phyloP scores from a whole-genome alignment of 2,113 vertebrate genomes.

The Hemicordylus capensis region DNA sequence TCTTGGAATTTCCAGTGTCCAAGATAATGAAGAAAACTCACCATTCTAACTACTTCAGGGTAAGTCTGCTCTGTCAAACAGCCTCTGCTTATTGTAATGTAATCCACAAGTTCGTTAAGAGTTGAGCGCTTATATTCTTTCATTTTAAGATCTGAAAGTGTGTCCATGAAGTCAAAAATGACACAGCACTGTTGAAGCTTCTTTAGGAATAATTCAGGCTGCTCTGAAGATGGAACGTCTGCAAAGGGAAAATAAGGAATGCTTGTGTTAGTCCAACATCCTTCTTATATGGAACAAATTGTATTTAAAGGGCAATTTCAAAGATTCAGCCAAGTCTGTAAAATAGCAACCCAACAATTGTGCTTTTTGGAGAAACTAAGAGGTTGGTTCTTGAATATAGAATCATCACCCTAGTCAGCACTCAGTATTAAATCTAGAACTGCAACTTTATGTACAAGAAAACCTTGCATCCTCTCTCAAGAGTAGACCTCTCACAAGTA shows the following conservation, averaged over 20 bases:
- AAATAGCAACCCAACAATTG: slow-evolving; percentile 68
- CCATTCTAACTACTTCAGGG: slow-evolving; percentile 99
- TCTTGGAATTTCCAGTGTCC: slow-evolving; percentile 64
- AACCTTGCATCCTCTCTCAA: no score
- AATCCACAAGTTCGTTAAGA: slow-evolving; percentile 99
- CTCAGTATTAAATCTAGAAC: slow-evolving; percentile 40
- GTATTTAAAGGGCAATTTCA: slow-evolving; percentile 71
- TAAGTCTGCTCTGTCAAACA: slow-evolving; percentile 99
- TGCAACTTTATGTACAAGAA: no score
- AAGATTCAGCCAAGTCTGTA: slow-evolving; percentile 67
- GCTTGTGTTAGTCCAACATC: slow-evolving; percentile 76
- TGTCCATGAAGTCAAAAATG: slow-evolving; percentile 99
- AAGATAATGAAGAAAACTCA: slow-evolving; percentile 81
- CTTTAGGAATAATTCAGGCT: slow-evolving; percentile 99
- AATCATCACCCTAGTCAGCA: slow-evolving; percentile 31
- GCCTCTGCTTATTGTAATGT: slow-evolving; percentile 98
- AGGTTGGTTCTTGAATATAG: slow-evolving; percentile 28
- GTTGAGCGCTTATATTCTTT: slow-evolving; percentile 99
- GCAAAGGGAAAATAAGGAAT: slow-evolving; percentile 74
- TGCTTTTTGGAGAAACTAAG: slow-evolving; percentile 33
- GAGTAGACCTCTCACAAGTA: no score
- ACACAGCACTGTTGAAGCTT: slow-evolving; percentile 99
- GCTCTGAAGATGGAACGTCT: slow-evolving; percentile 98
- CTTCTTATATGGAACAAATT: slow-evolving; percentile 75
- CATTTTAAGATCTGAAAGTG: slow-evolving; percentile 99